Evolutionary conservation across 2,888 invertebrate genomes (phyloP).

Genomic region (Macrosoma leucophasiata): DNA sequence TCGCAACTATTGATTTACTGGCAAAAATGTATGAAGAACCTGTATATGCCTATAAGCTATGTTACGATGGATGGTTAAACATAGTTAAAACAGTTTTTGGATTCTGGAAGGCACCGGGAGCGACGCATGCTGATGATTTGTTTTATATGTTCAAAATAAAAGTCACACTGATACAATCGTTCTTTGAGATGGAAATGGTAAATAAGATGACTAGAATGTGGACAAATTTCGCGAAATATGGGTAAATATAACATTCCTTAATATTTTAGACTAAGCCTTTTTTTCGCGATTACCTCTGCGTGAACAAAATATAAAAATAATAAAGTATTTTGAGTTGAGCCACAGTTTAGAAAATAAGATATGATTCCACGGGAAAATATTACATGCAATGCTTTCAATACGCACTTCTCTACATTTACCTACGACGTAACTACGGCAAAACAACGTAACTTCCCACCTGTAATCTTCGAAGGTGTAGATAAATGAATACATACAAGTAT

Average conservation of each 20-base stretch:
- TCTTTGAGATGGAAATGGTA: constrained; percentile 40
- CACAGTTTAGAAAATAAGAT: too few species aligned
- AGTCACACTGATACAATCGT: constrained; percentile 31
- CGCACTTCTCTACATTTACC: too few species aligned
- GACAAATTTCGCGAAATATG: constrained; percentile 62
- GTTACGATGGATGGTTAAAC: constrained; percentile 56
- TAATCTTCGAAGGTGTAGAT: too few species aligned
- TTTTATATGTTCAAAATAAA: constrained; percentile 58
- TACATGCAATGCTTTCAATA: too few species aligned
- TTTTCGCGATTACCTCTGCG: too few species aligned
- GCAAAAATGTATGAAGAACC: constrained; percentile 35
- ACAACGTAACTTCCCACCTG: too few species aligned
- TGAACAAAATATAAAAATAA: too few species aligned
- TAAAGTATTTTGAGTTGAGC: too few species aligned
- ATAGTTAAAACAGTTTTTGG: constrained; percentile 44
- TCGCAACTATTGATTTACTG: constrained; percentile 43
- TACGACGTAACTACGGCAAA: too few species aligned
- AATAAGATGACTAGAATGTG: constrained; percentile 49
- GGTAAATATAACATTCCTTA: constrained; percentile 41
- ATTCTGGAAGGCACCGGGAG: constrained; percentile 43
- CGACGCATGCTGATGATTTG: constrained; percentile 64
- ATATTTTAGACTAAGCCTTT: too few species aligned
- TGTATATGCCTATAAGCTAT: constrained; percentile 50
- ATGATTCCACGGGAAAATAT: too few species aligned
- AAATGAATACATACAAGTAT: too few species aligned